Evolutionary conservation across 1,140 invertebrate species (phyloP).

Genomic region (Galleria mellonella): DNA sequence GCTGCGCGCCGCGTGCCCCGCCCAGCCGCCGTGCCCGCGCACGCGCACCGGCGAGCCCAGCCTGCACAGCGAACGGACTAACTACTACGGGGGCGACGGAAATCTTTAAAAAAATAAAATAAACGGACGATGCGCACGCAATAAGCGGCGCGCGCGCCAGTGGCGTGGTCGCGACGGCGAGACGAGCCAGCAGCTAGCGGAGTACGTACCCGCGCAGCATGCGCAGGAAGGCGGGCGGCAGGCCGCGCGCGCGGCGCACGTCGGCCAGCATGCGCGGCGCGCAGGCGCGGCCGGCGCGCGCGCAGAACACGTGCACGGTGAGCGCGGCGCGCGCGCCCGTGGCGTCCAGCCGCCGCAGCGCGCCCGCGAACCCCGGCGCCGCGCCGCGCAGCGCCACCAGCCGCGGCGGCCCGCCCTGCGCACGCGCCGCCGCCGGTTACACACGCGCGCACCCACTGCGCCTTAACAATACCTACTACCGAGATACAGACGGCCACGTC

Average conservation of each 20-base stretch:
- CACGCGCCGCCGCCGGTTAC: no score
- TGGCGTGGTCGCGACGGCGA: slow-evolving; percentile 92
- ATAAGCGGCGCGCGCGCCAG: slow-evolving; percentile 85
- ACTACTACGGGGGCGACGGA: no score
- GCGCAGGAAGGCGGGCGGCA: slow-evolving; percentile 40
- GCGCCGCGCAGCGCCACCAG: slow-evolving; percentile 87
- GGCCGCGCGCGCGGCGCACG: slow-evolving; percentile 29
- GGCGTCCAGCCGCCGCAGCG: slow-evolving; percentile 86
- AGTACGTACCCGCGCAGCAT: slow-evolving; percentile 62
- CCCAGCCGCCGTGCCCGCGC: slow-evolving; percentile 90
- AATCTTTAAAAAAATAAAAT: no score
- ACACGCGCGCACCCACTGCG: no score
- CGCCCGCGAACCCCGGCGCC: slow-evolving; percentile 82
- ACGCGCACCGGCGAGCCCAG: slow-evolving; percentile 92
- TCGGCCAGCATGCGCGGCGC: slow-evolving; percentile 89
- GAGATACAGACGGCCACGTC: no score
- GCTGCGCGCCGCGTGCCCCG: slow-evolving; percentile 88
- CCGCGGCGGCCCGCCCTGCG: slow-evolving; percentile 68
- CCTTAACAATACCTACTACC: no score
- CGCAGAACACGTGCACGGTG: slow-evolving; percentile 97
- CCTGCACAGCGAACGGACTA: no score
- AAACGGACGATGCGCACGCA: no score
- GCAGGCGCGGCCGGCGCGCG: slow-evolving; percentile 86
- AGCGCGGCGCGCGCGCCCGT: slow-evolving; percentile 91
- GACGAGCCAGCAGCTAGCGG: slow-evolving; percentile 87